Evolutionary conservation across 2,797 vertebrate genomes (phyloP), one percentile per base, ranked within the genome.

Genomic region (Manis pentadactyla): DNA sequence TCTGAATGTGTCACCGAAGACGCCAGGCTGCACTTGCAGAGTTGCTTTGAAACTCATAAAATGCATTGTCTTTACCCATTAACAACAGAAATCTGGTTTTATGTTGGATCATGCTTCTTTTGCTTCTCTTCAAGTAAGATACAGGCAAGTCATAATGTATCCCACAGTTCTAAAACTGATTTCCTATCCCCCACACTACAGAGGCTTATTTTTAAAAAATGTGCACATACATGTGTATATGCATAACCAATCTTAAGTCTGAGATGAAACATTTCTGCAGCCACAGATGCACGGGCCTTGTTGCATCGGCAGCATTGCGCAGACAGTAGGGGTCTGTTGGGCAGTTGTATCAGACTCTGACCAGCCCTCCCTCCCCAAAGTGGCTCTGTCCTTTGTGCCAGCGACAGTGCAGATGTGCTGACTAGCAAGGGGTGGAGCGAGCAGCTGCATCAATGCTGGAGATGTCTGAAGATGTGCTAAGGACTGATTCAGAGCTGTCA

Each of bases 371-470:
- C 0, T 51, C 46, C 53, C 87, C 74, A 27, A 0, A 37, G 46
- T 12, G 0, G 83, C 89, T 94, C 90, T 96, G 97, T 96, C 86
- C 93, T 97, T 91, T 96, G 94, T 97, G 91, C 92, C 83, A 39
- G n/a, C 0, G 5, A 42, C 57, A n/a, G 34, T 85, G 94, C 97
- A 96, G 96, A 95, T 97, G 96, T 71, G 85, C 61, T 55, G n/a
- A 11, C 82, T 2, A 29, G 71, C 4, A 29, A 51, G 81, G 74
- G 94, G 59, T 10, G 71, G 66, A 42, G 27, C 34, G 53, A 66
- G 29, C 84, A 25, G 74, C 34, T n/a, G 7, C 25, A 0, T 71
- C 71, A 14, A 23, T 11, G 17, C 85, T 27, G 37, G 92, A 53
- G 85, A 91, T 1, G 87, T 87, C 93, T 39, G 92, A 86, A 81